Evolutionary conservation across 2,888 invertebrate species (phyloP), one percentile per base, ranked within the genome.

Genomic region (Troilus luridus): DNA sequence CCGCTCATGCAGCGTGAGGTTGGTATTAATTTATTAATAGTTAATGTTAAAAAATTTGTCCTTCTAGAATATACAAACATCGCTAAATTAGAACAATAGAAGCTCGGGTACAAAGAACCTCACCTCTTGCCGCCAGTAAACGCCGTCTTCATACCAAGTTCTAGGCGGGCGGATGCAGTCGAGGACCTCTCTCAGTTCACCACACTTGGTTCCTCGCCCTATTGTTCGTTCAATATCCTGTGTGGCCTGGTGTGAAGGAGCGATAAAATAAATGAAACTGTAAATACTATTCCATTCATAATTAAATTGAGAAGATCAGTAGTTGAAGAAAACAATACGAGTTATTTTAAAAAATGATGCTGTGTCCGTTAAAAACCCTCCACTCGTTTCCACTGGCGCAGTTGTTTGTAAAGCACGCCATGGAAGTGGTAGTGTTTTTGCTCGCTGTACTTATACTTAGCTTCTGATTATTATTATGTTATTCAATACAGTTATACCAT

Each of bases 101-200:
- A 19, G 9, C 17, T 41, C 5, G 41, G 17, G 19, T 19, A 27
- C 6, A 41, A 17, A 56, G 1, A 54, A 56, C 12, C 54, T 85
- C 56, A 85, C 85, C n/a, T n/a, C 56, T 56, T 85, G 85, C 6
- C 85, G 9, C 85, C 85, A 85, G 14, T n/a, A 56, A 1, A 85
- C 56, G n/a, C 56, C 56, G 56, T 85, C 56, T 85, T 85, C 85
- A 12, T 11, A n/a, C 85, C 85, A 85, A 21, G 54, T 56, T 85
- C 85, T 85, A n/a, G 85, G 85, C 0, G 85, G 56, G 11, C 56
- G 85, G n/a, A 85, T 85, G 21, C 85, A 85, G n/a, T 85, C 10
- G n/a, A 85, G 85, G n/a, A 85, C 85, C n/a, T 85, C 56, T 56
- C 85, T 85, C 56, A 85, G 85, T 56, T 85, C 85, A 19, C 85